These are phyloP conservation scores for Dendrolimus punctatus DNA, from an alignment of 1,140 invertebrate species.

Conservation along the genomic window DNA sequence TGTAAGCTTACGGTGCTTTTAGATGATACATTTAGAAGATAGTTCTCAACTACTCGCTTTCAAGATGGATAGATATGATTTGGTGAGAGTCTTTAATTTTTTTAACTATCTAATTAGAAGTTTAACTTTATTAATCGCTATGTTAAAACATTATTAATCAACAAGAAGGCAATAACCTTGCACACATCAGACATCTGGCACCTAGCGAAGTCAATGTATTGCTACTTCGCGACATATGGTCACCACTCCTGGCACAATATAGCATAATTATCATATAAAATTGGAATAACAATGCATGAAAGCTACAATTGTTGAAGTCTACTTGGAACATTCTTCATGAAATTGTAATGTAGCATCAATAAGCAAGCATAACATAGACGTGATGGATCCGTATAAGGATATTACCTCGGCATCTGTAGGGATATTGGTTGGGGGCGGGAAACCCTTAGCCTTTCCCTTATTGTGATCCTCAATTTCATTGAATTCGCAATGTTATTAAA, in stretches of 20 bases:
- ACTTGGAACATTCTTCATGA: conserved; percentile 1
- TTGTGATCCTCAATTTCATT: conserved; percentile 28
- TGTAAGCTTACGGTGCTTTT: conserved; percentile 58
- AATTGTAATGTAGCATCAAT: conserved; percentile 11
- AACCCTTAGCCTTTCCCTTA: conserved; percentile 23
- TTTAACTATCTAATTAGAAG: conserved; percentile 5
- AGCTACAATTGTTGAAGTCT: neutral
- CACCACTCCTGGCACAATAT: conserved; percentile 40
- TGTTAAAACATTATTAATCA: conserved; percentile 15
- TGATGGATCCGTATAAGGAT: conserved; percentile 34
- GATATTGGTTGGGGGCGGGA: conserved; percentile 31
- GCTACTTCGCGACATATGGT: conserved; percentile 51
- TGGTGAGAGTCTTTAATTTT: conserved; percentile 23
- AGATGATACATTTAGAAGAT: conserved; percentile 17
- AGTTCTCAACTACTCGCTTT: conserved; percentile 11
- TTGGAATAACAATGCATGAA: conserved; percentile 14
- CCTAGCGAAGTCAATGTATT: conserved; percentile 41
- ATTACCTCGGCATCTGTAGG: conserved; percentile 34
- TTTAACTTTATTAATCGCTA: conserved; percentile 16
- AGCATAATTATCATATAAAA: conserved; percentile 23
- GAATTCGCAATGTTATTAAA: conserved; percentile 25
- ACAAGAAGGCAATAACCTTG: conserved; percentile 41
- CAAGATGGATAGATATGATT: conserved; percentile 20
- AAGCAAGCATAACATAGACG: conserved; percentile 13
- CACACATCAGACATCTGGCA: conserved; percentile 42